Conservation (phyloP, 1,140 invertebrate genomes). For the Chironomus striatipennis region DNA sequence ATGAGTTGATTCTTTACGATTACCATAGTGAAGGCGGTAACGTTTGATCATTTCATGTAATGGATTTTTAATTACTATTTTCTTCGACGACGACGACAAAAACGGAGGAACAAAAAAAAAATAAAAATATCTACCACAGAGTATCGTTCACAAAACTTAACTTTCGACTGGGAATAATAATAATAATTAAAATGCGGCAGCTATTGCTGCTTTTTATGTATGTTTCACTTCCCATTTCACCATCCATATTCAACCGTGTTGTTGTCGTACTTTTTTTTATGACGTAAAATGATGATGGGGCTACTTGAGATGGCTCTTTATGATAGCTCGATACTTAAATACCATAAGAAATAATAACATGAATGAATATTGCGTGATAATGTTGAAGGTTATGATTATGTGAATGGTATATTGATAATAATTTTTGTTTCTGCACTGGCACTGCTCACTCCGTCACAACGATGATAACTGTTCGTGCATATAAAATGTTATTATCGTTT, state of each 20-base stretch:
- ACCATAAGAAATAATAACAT: background rate
- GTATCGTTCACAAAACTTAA: background rate
- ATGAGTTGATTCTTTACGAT: background rate
- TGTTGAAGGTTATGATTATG: background rate
- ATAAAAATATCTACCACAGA: background rate
- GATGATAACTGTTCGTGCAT: too few species aligned
- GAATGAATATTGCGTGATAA: conserved; percentile 13
- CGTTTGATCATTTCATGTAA: background rate
- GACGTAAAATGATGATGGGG: conserved; percentile 11
- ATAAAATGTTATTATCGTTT: too few species aligned
- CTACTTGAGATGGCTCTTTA: background rate
- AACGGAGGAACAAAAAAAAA: background rate
- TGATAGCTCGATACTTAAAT: background rate
- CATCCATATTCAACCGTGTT: background rate
- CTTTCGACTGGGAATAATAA: conserved; percentile 13
- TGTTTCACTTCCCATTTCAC: background rate
- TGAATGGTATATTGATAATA: background rate
- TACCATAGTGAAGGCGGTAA: conserved; percentile 3
- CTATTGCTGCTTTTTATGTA: conserved; percentile 7
- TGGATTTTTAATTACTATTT: conserved; percentile 14
- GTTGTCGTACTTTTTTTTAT: conserved; percentile 7
- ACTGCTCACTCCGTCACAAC: too few species aligned
- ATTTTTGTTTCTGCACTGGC: background rate
- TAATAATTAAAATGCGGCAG: background rate
- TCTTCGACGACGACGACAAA: background rate